phyloP scores from a whole-genome alignment of 2,113 vertebrate genomes.

The Ptilorrhoa leucosticta region DNA sequence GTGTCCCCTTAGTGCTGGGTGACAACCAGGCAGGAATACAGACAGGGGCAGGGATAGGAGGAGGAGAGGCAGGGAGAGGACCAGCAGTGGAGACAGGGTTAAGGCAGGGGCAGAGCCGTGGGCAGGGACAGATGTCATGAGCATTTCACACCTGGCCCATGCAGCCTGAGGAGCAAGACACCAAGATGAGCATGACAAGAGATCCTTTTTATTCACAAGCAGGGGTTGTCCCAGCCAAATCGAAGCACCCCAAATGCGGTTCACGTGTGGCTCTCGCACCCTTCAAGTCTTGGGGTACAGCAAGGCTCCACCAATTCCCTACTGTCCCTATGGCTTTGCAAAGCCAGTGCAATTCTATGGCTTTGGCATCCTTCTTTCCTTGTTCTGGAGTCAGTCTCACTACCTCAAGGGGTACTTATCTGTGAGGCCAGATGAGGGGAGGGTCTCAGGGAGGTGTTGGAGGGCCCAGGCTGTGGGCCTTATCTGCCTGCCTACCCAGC shows the following conservation, averaged over 20 bases:
- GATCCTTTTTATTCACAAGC: neutral
- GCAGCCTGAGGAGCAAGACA: neutral
- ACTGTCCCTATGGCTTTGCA: neutral
- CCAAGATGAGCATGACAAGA: neutral
- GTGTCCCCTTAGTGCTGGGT: neutral
- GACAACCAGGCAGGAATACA: neutral
- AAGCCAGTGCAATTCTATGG: neutral
- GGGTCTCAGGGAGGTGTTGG: neutral
- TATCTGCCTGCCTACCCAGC: neutral
- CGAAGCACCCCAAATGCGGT: neutral
- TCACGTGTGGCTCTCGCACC: fast-evolving
- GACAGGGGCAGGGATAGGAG: neutral
- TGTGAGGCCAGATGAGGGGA: neutral
- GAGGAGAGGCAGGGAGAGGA: neutral
- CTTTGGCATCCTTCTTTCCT: neutral
- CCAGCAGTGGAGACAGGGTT: neutral
- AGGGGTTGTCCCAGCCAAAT: neutral
- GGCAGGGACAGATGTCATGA: neutral
- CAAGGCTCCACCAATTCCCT: neutral
- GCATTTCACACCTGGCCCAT: neutral
- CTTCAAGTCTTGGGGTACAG: neutral
- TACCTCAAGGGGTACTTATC: too few species aligned
- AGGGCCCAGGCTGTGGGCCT: neutral
- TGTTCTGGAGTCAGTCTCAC: fast-evolving
- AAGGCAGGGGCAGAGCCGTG: neutral